phyloP scores from a whole-genome alignment of 2,113 vertebrate species.

The Manacus vitellinus region DNA sequence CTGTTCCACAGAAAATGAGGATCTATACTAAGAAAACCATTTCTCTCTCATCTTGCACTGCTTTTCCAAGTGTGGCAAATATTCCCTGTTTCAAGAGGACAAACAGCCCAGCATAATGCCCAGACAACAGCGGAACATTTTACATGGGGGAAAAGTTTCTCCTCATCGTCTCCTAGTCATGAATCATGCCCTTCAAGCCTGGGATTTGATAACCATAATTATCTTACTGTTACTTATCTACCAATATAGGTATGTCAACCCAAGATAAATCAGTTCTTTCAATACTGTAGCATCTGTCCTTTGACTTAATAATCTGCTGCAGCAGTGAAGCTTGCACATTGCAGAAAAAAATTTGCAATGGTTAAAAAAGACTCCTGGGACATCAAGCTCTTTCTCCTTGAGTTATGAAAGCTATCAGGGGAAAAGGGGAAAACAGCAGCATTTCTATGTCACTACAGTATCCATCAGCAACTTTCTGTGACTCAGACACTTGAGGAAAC shows the following conservation, averaged over 20 bases:
- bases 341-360: background rate
- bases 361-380: background rate
- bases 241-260: background rate
- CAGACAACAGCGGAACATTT: background rate
- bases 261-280: background rate
- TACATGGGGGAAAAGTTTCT: background rate
- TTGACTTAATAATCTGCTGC: background rate
- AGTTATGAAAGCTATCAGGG: background rate
- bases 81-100: background rate
- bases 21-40: background rate
- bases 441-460: background rate
- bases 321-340: background rate
- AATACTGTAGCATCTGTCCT: background rate
- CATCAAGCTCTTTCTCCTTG: fast-evolving
- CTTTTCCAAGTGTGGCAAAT: background rate
- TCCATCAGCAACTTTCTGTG: background rate
- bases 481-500: background rate
- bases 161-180: background rate
- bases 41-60: background rate
- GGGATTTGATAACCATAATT: background rate
- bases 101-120: background rate
- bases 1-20: background rate
- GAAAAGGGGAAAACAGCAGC: background rate
- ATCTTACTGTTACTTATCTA: background rate
- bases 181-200: background rate